phyloP scores from a whole-genome alignment of 2,888 invertebrate species.

The Epirrhoe alternata region DNA sequence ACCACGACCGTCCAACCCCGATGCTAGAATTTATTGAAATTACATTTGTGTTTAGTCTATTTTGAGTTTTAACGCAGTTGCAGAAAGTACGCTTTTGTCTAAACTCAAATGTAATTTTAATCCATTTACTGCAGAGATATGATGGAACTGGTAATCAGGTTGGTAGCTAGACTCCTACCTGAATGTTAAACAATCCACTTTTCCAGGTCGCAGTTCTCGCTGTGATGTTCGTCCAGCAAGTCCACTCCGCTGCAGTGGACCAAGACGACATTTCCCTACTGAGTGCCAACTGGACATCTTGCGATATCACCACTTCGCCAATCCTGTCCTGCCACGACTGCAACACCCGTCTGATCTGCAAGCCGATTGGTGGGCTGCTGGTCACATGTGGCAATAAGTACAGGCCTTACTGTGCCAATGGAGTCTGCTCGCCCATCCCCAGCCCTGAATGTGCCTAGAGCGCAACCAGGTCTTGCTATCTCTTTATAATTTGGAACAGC shows the following conservation, averaged over 20 bases:
- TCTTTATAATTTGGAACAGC: neutral
- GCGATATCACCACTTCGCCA: constrained; percentile 50
- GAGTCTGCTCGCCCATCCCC: constrained; percentile 60
- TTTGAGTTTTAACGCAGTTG: too few species aligned
- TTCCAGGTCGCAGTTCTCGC: constrained; percentile 17
- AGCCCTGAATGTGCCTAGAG: constrained; percentile 50
- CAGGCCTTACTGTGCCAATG: constrained; percentile 64
- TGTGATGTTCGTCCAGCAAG: constrained; percentile 12
- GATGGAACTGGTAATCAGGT: too few species aligned
- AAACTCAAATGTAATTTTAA: too few species aligned
- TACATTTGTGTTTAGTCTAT: too few species aligned
- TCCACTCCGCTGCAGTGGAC: constrained; percentile 7
- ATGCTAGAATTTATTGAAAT: too few species aligned
- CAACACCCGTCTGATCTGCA: constrained; percentile 62
- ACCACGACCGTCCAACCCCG: too few species aligned
- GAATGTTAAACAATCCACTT: neutral
- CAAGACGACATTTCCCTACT: constrained; percentile 11
- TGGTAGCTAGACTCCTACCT: too few species aligned
- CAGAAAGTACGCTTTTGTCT: too few species aligned
- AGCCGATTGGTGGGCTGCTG: constrained; percentile 60
- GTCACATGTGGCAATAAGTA: constrained; percentile 52
- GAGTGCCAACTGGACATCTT: constrained; percentile 52
- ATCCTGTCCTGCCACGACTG: constrained; percentile 61
- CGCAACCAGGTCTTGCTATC: neutral
- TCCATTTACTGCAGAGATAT: too few species aligned